Conservation (phyloP, 2,113 vertebrate genomes). For the Motacilla tschutschensis region DNA sequence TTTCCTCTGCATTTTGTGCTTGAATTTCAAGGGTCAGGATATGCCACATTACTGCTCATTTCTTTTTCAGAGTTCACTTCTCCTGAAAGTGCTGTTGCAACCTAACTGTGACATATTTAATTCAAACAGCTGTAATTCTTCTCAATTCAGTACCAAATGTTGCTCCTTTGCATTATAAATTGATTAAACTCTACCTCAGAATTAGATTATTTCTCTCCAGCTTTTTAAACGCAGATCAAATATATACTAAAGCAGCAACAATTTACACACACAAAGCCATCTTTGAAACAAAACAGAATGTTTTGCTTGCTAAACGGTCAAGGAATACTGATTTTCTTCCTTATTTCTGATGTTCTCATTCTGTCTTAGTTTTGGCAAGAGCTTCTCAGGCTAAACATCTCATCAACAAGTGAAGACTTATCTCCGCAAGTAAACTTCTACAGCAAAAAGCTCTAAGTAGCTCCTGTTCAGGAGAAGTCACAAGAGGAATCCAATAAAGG, state of each 20-base stretch:
- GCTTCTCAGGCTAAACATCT: neutral
- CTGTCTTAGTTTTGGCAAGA: constrained; percentile 52
- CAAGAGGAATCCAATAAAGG: neutral
- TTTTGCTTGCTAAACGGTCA: neutral
- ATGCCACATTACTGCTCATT: neutral
- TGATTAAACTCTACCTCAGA: neutral
- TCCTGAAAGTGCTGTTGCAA: neutral
- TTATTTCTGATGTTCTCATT: constrained; percentile 49
- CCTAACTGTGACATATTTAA: neutral
- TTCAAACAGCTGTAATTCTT: neutral
- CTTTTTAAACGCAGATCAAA: neutral
- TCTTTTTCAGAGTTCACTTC: neutral
- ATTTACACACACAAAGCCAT: neutral
- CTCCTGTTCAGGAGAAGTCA: neutral
- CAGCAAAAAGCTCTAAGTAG: neutral
- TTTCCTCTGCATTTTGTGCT: neutral
- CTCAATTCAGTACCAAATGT: neutral
- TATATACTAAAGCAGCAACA: neutral
- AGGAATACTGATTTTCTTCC: constrained; percentile 18
- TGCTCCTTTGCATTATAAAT: neutral
- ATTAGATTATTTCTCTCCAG: neutral
- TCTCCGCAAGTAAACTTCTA: neutral
- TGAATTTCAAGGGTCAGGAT: neutral
- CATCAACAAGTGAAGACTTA: neutral
- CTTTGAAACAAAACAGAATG: neutral